These are phyloP conservation scores for Drosophila parthenogenetica DNA, from an alignment of 2,888 invertebrate genomes.

Conservation along the genomic window DNA sequence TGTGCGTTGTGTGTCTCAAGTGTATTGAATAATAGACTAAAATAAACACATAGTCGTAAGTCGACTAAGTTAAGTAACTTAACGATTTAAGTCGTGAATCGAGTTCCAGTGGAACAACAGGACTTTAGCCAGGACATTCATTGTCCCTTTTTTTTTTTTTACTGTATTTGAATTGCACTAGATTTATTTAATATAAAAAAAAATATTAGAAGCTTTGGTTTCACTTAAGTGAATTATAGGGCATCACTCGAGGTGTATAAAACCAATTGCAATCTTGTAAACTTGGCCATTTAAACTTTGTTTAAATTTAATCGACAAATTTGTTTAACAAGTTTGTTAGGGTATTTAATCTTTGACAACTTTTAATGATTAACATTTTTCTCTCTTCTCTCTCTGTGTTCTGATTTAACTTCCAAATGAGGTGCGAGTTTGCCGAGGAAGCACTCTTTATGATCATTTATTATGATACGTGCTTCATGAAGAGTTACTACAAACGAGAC, in stretches of 20 bases:
- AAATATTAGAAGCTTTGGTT: no score
- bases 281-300: background rate
- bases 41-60: conserved; percentile 35
- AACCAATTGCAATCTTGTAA: background rate
- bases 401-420: conserved; percentile 58
- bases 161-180: background rate
- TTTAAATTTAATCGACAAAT: background rate
- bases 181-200: background rate
- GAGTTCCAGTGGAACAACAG: conserved; percentile 7
- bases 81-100: conserved; percentile 33
- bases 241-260: background rate
- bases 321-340: conserved; percentile 1
- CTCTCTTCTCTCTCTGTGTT: conserved; percentile 12
- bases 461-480: conserved; percentile 45
- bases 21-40: conserved; percentile 19
- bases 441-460: conserved; percentile 44
- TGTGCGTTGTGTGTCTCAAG: conserved; percentile 34
- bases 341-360: conserved; percentile 4
- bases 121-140: no score
- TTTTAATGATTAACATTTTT: conserved; percentile 20
- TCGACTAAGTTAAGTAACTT: conserved; percentile 32
- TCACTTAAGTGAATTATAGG: no score
- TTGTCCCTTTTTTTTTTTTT: background rate
- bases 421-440: conserved; percentile 32
- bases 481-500: conserved; percentile 23